Conservation (phyloP, 2,113 vertebrate genomes). For the Chascanopsetta lugubris region DNA sequence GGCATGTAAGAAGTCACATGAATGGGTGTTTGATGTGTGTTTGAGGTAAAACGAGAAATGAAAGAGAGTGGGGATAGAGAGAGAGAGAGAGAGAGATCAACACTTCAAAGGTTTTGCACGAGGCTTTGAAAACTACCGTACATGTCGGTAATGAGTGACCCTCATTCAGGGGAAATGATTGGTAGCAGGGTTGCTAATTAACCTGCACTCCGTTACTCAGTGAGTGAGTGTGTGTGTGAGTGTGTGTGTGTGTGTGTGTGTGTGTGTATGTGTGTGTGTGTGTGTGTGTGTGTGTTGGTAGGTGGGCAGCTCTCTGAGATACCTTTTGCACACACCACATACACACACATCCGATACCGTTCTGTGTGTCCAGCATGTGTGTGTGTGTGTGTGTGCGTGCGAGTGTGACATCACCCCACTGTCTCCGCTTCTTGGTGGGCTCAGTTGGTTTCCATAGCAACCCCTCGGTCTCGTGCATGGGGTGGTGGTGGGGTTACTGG, state of each 20-base stretch:
- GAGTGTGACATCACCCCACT: conserved; percentile 15
- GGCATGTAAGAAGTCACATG: conserved; percentile 2
- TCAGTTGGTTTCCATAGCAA: conserved; percentile 68
- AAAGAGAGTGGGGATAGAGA: not conserved
- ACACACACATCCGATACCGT: not conserved
- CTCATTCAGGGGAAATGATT: conserved; percentile 22
- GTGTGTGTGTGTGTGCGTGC: too few species aligned
- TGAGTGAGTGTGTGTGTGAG: too few species aligned
- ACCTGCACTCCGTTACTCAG: too few species aligned
- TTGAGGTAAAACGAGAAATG: not conserved
- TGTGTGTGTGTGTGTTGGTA: not conserved
- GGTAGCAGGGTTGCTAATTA: conserved; percentile 28
- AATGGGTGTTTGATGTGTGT: not conserved
- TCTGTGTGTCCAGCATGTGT: conserved; percentile 1
- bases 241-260: too few species aligned
- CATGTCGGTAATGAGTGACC: conserved; percentile 34
- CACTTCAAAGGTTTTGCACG: conserved; percentile 52
- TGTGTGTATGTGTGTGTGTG: not conserved
- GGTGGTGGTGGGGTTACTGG: conserved; percentile 38
- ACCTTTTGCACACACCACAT: not conserved
- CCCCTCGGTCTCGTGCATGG: conserved; percentile 39
- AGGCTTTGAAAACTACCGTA: conserved; percentile 47
- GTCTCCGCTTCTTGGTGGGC: conserved; percentile 47
- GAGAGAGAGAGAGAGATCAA: conserved; percentile 1
- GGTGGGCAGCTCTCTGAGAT: too few species aligned